Percentiles rank a stretch among this genome's conserved stretches.
These are phyloP conservation scores for Lepisosteus osseus DNA, from an alignment of 2,113 vertebrate species.

Conservation along the genomic window DNA sequence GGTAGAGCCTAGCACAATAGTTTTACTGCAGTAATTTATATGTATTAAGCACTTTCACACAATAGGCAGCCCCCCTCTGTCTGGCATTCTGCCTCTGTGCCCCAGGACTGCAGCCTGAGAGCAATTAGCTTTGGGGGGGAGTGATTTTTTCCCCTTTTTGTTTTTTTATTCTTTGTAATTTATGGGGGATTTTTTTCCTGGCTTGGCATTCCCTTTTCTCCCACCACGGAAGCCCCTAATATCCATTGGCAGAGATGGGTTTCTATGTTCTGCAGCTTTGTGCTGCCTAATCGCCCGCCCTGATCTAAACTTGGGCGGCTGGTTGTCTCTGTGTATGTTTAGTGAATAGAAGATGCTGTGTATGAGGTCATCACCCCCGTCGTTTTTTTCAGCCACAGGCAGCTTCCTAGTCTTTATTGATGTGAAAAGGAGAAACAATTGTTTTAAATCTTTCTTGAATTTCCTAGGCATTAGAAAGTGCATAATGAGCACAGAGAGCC, in stretches of 20 bases:
- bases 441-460: neutral
- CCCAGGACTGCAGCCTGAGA: neutral
- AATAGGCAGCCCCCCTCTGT: conserved; percentile 1
- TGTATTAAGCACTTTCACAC: conserved; percentile 8
- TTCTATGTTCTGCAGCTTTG: conserved; percentile 1
- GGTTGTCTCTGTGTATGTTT: too few species aligned
- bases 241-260: neutral
- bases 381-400: neutral
- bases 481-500: neutral
- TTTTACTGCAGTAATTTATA: conserved; percentile 29
- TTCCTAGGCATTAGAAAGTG: neutral
- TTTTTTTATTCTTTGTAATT: neutral
- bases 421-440: neutral
- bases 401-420: neutral
- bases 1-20: conserved; percentile 19
- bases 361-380: neutral
- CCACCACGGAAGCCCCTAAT: neutral
- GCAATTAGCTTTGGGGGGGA: neutral
- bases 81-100: neutral
- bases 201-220: neutral
- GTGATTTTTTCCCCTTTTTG: neutral
- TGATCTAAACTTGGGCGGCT: neutral
- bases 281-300: neutral
- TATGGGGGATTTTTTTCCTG: neutral
- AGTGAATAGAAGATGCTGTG: neutral